Percentiles rank a stretch among this genome's conserved stretches.
These are phyloP conservation scores for Doris montereyensis DNA, from an alignment of 2,888 invertebrate genomes.

Conservation along the genomic window DNA sequence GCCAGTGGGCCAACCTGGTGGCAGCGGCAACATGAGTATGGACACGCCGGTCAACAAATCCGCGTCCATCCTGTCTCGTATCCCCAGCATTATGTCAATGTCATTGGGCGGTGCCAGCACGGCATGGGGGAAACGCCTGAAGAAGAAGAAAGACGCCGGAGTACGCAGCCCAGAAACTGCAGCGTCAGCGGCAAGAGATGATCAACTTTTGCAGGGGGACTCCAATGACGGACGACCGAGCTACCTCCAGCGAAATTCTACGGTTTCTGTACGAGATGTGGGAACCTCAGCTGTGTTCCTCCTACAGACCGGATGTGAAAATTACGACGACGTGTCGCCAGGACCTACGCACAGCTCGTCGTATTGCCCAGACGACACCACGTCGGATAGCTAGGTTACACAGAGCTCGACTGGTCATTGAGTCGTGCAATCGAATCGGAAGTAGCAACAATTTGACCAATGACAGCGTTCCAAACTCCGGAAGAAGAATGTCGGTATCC, in stretches of 20 bases:
- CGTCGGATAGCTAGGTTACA: slow-evolving; percentile 10
- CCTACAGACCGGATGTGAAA: slow-evolving; percentile 6
- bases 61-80: neutral
- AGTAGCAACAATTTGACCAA: neutral
- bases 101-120: neutral
- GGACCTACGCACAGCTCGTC: slow-evolving; percentile 5
- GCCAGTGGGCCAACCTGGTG: neutral
- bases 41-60: neutral
- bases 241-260: slow-evolving; percentile 33
- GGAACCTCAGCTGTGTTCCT: slow-evolving; percentile 25
- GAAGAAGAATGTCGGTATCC: neutral
- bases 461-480: neutral
- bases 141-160: neutral
- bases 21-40: neutral
- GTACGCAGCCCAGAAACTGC: slow-evolving; percentile 6
- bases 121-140: neutral
- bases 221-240: slow-evolving; percentile 24
- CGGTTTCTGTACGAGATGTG: slow-evolving; percentile 33
- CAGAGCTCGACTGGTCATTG: slow-evolving; percentile 21
- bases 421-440: slow-evolving; percentile 5
- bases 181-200: slow-evolving; percentile 8
- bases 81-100: neutral
- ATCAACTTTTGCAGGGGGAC: slow-evolving; percentile 27
- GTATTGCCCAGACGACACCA: slow-evolving; percentile 18
- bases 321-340: slow-evolving; percentile 8